phyloP scores from a whole-genome alignment of 2,888 invertebrate genomes.

The Eilema depressum region DNA sequence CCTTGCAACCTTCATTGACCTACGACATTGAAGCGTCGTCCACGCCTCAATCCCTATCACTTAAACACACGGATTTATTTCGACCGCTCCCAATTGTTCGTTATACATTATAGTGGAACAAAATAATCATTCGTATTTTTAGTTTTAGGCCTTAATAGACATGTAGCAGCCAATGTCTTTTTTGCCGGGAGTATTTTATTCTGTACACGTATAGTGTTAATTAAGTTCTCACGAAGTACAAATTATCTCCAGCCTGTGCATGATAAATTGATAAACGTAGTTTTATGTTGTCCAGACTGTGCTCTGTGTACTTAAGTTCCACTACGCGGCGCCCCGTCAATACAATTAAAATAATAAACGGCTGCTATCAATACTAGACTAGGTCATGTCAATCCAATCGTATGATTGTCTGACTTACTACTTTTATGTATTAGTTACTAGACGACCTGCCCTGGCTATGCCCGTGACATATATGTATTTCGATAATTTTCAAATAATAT shows the following conservation, averaged over 20 bases:
- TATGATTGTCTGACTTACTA: not conserved
- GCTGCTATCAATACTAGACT: not conserved
- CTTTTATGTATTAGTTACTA: too few species aligned
- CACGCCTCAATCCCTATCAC: constrained; percentile 55
- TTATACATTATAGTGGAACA: constrained; percentile 19
- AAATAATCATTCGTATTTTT: constrained; percentile 11
- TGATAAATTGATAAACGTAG: not conserved
- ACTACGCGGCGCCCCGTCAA: too few species aligned
- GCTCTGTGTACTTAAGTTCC: not conserved
- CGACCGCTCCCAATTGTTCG: constrained; percentile 35
- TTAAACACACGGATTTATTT: constrained; percentile 58
- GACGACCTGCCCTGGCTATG: too few species aligned
- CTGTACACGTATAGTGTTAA: not conserved
- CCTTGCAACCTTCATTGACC: constrained; percentile 70
- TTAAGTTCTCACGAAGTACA: not conserved
- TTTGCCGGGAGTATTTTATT: not conserved
- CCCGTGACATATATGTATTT: too few species aligned
- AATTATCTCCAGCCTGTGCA: not conserved
- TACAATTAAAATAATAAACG: not conserved
- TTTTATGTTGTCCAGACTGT: not conserved
- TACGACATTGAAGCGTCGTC: constrained; percentile 67
- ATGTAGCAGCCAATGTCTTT: not conserved
- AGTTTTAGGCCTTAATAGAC: not conserved
- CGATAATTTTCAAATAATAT: too few species aligned
- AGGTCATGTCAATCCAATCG: not conserved